Conservation (phyloP, 2,797 vertebrate species). For the Lepilemur ruficaudatus region DNA sequence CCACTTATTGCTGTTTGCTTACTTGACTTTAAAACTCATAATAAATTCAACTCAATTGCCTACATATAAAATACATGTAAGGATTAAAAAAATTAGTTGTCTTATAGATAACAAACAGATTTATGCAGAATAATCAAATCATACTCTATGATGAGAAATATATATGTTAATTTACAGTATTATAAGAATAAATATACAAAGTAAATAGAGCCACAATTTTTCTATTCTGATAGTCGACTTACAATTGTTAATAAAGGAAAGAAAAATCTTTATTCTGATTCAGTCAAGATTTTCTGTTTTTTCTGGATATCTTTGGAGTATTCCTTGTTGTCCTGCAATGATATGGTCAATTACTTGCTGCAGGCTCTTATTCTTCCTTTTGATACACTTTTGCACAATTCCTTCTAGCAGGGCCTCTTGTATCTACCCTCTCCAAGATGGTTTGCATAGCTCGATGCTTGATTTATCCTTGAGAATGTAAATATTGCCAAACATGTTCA, state of each 20-base stretch:
- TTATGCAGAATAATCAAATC: not conserved
- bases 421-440: not conserved
- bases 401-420: not conserved
- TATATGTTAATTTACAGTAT: not conserved
- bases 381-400: not conserved
- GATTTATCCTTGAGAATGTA: not conserved
- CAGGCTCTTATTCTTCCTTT: not conserved
- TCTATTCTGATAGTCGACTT: not conserved
- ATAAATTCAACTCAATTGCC: not conserved
- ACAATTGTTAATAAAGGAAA: not conserved
- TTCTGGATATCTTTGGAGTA: not conserved
- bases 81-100: not conserved
- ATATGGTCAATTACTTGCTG: not conserved
- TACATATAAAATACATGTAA: not conserved
- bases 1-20: not conserved
- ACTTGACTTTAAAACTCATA: not conserved
- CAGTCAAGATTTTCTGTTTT: not conserved
- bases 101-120: not conserved
- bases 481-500: not conserved
- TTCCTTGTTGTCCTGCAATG: not conserved
- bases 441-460: not conserved
- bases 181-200: not conserved
- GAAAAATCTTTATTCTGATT: not conserved
- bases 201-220: not conserved
- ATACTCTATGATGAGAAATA: not conserved